Conservation (phyloP, 2,113 vertebrate species). For the Paraplagusia blochii region DNA sequence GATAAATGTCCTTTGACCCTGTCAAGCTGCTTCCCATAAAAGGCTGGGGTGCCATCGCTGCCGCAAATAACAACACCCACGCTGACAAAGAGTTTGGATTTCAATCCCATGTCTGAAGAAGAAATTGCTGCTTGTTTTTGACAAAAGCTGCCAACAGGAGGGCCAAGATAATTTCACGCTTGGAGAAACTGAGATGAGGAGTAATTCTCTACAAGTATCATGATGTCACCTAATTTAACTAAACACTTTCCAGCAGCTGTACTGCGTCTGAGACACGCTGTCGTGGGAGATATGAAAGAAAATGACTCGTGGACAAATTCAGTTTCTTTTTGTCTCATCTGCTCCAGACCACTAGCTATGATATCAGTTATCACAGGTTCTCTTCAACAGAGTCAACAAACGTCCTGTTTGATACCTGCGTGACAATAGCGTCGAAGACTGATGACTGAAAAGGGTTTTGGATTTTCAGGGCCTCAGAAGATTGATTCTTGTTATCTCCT, state of each 20-base stretch:
- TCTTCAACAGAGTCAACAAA: no score
- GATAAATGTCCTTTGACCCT: not conserved
- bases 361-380: not conserved
- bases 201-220: conserved; percentile 27
- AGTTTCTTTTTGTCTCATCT: not conserved
- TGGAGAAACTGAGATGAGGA: conserved; percentile 33
- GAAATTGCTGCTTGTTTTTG: conserved; percentile 28
- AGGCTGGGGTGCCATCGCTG: not conserved
- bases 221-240: conserved; percentile 39
- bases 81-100: conserved; percentile 19
- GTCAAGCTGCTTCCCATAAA: conserved; percentile 8
- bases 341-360: not conserved
- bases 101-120: conserved; percentile 9
- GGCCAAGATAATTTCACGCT: conserved; percentile 55
- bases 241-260: conserved; percentile 23
- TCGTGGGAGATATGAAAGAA: not conserved
- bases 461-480: conserved; percentile 11
- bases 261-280: conserved; percentile 6
- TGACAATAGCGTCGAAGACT: not conserved
- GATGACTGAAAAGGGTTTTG: conserved; percentile 13
- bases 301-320: conserved; percentile 15
- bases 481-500: no score
- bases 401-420: no score
- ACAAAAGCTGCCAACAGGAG: conserved; percentile 15
- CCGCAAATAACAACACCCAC: not conserved